These are phyloP conservation scores for Bruchidius siliquastri DNA, from an alignment of 2,888 invertebrate species.

Conservation along the genomic window DNA sequence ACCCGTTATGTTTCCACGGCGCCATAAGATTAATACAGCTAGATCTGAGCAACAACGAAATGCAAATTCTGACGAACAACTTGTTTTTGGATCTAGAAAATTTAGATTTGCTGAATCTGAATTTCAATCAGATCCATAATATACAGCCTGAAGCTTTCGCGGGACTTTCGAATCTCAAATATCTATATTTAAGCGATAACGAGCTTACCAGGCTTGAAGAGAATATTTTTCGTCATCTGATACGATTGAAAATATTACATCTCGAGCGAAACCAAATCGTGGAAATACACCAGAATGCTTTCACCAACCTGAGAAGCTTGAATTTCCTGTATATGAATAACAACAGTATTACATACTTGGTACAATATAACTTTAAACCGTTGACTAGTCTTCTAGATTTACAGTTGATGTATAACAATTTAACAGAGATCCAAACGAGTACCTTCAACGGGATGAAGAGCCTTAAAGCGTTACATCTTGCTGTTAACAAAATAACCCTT, in stretches of 20 bases:
- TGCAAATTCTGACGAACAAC: conserved; percentile 37
- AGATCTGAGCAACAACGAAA: conserved; percentile 37
- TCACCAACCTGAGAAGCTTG: conserved; percentile 39
- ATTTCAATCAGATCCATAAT: conserved; percentile 40
- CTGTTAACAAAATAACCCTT: conserved; percentile 42
- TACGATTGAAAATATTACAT: conserved; percentile 42
- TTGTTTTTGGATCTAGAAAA: conserved; percentile 42
- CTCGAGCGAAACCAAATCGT: conserved; percentile 45
- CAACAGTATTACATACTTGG: conserved; percentile 41
- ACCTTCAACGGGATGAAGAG: conserved; percentile 44
- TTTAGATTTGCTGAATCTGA: conserved; percentile 42
- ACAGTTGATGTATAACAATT: conserved; percentile 41
- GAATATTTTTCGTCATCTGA: conserved; percentile 40
- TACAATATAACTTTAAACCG: conserved; percentile 42
- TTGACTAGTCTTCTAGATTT: conserved; percentile 40
- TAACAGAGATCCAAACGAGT: conserved; percentile 40
- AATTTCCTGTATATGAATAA: conserved; percentile 43
- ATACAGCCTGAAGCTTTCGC: conserved; percentile 43
- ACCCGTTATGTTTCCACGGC: conserved; percentile 40
- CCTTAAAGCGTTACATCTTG: conserved; percentile 41
- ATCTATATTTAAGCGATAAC: conserved; percentile 45
- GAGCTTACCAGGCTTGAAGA: conserved; percentile 41
- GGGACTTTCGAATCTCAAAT: conserved; percentile 41
- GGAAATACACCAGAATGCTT: conserved; percentile 43
- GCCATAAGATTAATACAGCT: conserved; percentile 39